Conservation (phyloP, 2,797 vertebrate species). For the Sebastes paucispinis region DNA sequence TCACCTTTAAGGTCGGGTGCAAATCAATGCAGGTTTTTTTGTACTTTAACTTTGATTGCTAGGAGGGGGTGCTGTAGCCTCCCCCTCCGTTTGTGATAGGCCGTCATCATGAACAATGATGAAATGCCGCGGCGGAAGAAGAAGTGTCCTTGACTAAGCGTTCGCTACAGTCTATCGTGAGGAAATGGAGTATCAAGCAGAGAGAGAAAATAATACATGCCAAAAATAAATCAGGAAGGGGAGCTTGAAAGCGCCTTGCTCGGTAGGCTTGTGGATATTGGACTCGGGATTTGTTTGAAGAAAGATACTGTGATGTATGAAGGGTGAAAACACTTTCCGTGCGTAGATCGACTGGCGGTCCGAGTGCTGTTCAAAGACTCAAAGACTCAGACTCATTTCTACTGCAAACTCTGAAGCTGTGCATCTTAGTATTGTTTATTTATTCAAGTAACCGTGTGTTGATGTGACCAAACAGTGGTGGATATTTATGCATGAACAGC, state of each 20-base stretch:
- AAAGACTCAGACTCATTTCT: too few relatives aligned
- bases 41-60: constrained; percentile 54
- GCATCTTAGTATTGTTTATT: constrained; percentile 4
- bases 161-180: constrained; percentile 35
- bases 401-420: neutral
- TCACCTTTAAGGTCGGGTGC: constrained; percentile 71
- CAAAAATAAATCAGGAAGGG: constrained; percentile 43
- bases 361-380: constrained; percentile 10
- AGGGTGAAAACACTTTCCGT: constrained; percentile 27
- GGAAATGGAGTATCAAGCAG: constrained; percentile 45
- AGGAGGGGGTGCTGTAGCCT: constrained; percentile 30
- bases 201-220: constrained; percentile 37
- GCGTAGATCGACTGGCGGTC: neutral
- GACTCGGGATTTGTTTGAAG: constrained; percentile 49
- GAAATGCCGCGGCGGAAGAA: constrained; percentile 34
- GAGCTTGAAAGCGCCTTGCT: constrained; percentile 30
- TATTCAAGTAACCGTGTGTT: neutral
- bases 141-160: constrained; percentile 51
- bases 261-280: constrained; percentile 46
- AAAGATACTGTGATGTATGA: constrained; percentile 45
- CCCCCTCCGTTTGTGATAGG: constrained; percentile 37
- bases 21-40: constrained; percentile 72
- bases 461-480: neutral
- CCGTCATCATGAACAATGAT: constrained; percentile 59
- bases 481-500: neutral